Conservation (phyloP, 35 echinoderm and acorn worm genomes). For the Apostichopus californicus region DNA sequence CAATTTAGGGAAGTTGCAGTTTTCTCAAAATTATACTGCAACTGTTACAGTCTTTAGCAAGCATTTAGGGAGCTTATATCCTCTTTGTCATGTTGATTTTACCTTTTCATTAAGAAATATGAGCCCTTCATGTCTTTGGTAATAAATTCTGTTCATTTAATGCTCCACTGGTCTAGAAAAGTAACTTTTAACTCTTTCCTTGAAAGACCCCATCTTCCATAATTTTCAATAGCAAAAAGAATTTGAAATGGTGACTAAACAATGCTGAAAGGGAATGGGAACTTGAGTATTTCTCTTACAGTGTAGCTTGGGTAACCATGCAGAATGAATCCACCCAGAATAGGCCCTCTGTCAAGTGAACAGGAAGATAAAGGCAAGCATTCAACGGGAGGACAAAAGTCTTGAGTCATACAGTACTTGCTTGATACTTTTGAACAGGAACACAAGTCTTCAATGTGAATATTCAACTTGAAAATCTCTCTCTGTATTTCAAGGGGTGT, state of each 20-base stretch:
- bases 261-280: neutral
- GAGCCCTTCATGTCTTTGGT: neutral
- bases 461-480: too few relatives aligned
- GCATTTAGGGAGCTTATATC: neutral
- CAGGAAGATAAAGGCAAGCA: neutral
- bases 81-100: neutral
- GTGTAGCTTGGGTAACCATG: neutral
- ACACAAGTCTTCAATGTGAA: too few relatives aligned
- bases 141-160: neutral
- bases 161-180: conserved; percentile 20
- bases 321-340: neutral
- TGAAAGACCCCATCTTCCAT: too few relatives aligned
- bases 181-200: neutral
- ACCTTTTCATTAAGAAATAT: neutral
- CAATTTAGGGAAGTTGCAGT: too few relatives aligned
- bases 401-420: too few relatives aligned
- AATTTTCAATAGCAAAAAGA: too few relatives aligned
- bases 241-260: neutral
- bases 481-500: too few relatives aligned
- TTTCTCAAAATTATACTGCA: too few relatives aligned
- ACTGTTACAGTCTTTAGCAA: too few relatives aligned
- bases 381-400: too few relatives aligned
- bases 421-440: too few relatives aligned
- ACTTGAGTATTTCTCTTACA: neutral
- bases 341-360: neutral